Evolutionary conservation across 2,113 vertebrate genomes (phyloP).

Genomic region (Chamaetylas fuelleborni): DNA sequence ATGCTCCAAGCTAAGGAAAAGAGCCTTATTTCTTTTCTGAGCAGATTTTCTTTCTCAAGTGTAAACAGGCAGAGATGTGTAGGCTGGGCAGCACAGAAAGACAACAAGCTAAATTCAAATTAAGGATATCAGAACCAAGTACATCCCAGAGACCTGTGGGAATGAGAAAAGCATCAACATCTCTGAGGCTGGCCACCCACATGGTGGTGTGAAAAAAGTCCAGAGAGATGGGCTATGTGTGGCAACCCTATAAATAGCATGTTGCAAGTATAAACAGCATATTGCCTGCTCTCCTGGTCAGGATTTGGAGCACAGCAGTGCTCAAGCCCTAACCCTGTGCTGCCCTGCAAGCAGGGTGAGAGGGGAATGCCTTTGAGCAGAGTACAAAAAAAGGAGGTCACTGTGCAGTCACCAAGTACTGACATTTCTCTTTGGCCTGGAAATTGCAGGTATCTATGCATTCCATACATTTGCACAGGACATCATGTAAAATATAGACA

Average conservation of each 20-base stretch:
- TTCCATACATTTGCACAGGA: background rate
- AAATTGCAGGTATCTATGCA: background rate
- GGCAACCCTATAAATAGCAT: background rate
- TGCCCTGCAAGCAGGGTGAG: background rate
- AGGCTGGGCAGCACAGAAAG: background rate
- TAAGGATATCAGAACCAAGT: background rate
- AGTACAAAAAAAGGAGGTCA: background rate
- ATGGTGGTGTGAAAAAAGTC: background rate
- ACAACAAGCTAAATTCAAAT: background rate
- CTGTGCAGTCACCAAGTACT: background rate
- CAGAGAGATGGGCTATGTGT: background rate
- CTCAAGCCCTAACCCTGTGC: background rate
- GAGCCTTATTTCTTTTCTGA: background rate
- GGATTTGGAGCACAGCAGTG: background rate
- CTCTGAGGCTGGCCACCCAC: background rate
- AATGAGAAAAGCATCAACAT: background rate
- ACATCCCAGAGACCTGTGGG: background rate
- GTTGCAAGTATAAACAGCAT: background rate
- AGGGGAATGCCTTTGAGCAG: background rate
- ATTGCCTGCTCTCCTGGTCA: background rate
- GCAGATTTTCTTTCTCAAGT: slow-evolving; percentile 3
- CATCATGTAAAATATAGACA: background rate
- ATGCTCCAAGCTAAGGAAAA: background rate
- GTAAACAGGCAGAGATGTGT: background rate
- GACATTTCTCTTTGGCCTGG: background rate